Conservation (phyloP, 2,888 invertebrate genomes). For the Carcina quercana region DNA sequence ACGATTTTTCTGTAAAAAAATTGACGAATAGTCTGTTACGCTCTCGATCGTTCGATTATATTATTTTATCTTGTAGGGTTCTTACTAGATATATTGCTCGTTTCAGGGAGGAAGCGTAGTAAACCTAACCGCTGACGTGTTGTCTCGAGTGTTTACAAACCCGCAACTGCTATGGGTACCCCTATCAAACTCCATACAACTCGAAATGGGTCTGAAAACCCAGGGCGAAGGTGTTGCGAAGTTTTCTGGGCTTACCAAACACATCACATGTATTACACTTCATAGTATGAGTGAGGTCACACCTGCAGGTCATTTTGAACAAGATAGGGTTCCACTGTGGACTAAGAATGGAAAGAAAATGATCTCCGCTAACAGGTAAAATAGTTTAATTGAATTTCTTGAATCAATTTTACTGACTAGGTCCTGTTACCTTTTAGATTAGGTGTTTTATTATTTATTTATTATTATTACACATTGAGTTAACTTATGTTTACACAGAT, state of each 20-base stretch:
- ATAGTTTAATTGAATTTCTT: neutral
- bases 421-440: too few relatives aligned
- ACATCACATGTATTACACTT: conserved; percentile 67
- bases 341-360: conserved; percentile 83
- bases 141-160: conserved; percentile 76
- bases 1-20: too few relatives aligned
- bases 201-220: conserved; percentile 77
- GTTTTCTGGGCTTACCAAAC: conserved; percentile 79
- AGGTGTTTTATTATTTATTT: too few relatives aligned
- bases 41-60: neutral
- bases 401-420: neutral
- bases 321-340: conserved; percentile 83
- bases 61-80: neutral
- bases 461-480: too few relatives aligned
- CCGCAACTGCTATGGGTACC: conserved; percentile 82
- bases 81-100: conserved; percentile 2
- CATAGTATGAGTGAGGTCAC: conserved; percentile 81
- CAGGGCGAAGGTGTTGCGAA: conserved; percentile 78
- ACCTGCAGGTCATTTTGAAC: conserved; percentile 82
- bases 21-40: neutral
- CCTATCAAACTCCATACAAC: conserved; percentile 78
- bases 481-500: too few relatives aligned
- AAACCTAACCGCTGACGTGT: conserved; percentile 85
- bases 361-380: conserved; percentile 75
- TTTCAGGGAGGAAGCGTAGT: conserved; percentile 87